Base-by-base conservation (phyloP, 2,113 vertebrate species). In the Zingel zingel region DNA sequence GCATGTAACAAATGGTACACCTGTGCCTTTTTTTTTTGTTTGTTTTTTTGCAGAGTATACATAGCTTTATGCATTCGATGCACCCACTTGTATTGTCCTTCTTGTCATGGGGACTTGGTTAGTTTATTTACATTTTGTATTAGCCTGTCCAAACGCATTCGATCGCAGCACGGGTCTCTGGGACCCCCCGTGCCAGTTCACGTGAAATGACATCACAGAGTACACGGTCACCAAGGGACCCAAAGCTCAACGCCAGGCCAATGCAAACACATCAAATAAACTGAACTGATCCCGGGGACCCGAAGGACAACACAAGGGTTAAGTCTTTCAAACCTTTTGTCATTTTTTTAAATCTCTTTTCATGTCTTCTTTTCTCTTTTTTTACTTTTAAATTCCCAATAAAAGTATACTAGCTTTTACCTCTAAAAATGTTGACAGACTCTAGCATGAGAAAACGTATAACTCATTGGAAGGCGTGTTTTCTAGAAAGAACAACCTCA, bases 401-500 rank as follows among this genome's bases (percentile, higher is more conserved):
- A 58, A 54, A 72, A 54, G 10, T 62, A 33, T 43, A 13, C 27
- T 57, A 23, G 27, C 53, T 65, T 73, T 77, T 27, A 53, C 50
- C 45, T 71, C 68, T 79, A 36, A 62, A 85, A 82, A 59, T 75
- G 79, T 70, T 84, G 85, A 87, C 68, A 48, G 5, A 3, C 78
- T 83, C 77, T 85, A 88, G 79, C 61, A 51, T 65, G 66, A 75
- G 79, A 88, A 89, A 86, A 58, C 48, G 25, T 82, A 74, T 78
- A 86, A 89, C 66, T 91, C 85, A 82, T 57, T 74, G 74, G 58
- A 65, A 83, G 81, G 75, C 74, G 13, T 81, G 74, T 87, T 87
- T 88, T 87, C 73, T 75, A 75, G 36, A 48, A 79, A 82, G 68
- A 84, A 53, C 70, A 69, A 50, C 61, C 57, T 80, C 79, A 64